Conservation (phyloP, 1,140 invertebrate species). For the Calephelis virginiensis region DNA sequence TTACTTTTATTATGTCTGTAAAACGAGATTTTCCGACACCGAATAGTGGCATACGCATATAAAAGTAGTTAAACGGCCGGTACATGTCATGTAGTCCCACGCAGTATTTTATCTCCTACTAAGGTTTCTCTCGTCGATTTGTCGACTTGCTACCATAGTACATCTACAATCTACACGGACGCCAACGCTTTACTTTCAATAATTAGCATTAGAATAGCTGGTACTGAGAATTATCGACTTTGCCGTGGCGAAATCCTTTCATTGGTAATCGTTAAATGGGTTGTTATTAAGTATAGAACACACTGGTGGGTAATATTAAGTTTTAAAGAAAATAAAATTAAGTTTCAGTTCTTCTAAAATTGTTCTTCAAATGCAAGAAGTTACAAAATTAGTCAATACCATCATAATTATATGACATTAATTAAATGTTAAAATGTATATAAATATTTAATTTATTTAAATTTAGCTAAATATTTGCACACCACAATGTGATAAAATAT, state of each 20-base stretch:
- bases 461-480: too few species aligned
- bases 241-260: slow-evolving; percentile 34
- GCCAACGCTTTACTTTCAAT: slow-evolving; percentile 59
- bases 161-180: slow-evolving; percentile 43
- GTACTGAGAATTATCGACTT: slow-evolving; percentile 35
- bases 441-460: too few species aligned
- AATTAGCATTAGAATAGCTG: slow-evolving; percentile 66
- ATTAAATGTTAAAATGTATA: too few species aligned
- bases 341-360: too few species aligned
- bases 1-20: slow-evolving; percentile 22
- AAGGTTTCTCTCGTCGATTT: slow-evolving; percentile 55
- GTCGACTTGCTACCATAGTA: slow-evolving; percentile 53
- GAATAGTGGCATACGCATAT: slow-evolving; percentile 45
- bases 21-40: slow-evolving; percentile 21
- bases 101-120: slow-evolving; percentile 65
- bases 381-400: too few species aligned
- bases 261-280: slow-evolving; percentile 32
- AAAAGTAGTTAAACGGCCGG: slow-evolving; percentile 65
- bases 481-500: too few species aligned
- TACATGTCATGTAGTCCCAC: slow-evolving; percentile 53
- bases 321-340: too few species aligned
- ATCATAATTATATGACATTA: too few species aligned
- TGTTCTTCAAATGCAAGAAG: too few species aligned
- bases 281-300: slow-evolving; percentile 5
- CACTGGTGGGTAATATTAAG: not conserved